phyloP scores from a whole-genome alignment of 1,140 invertebrate genomes.

The Wiebesia pumilae region DNA sequence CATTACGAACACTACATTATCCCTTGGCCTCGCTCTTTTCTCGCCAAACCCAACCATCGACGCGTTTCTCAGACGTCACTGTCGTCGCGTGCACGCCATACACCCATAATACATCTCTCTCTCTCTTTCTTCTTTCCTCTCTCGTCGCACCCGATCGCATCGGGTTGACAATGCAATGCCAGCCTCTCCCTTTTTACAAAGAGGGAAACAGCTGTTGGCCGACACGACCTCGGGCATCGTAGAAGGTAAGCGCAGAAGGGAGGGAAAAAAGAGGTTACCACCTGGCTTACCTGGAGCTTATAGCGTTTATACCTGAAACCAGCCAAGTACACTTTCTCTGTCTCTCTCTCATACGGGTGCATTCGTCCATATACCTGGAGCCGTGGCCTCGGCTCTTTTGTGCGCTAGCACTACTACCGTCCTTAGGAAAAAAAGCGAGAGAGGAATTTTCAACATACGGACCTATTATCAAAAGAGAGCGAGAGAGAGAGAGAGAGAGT shows the following conservation, averaged over 20 bases:
- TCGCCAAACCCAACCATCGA: not conserved
- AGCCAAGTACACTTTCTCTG: slow-evolving; percentile 63
- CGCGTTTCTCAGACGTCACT: slow-evolving; percentile 8
- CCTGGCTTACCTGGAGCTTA: slow-evolving; percentile 72
- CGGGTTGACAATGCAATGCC: slow-evolving; percentile 69
- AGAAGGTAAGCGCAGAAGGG: slow-evolving; percentile 54
- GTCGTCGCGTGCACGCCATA: slow-evolving; percentile 39
- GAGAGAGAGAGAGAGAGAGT: not conserved
- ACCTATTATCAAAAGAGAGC: slow-evolving; percentile 4
- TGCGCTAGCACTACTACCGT: slow-evolving; percentile 51
- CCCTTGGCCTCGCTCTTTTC: not conserved
- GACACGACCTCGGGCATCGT: slow-evolving; percentile 54
- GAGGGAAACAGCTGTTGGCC: slow-evolving; percentile 73
- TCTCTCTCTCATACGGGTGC: slow-evolving; percentile 45
- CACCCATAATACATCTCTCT: not conserved
- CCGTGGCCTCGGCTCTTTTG: slow-evolving; percentile 22
- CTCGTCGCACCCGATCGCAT: slow-evolving; percentile 9
- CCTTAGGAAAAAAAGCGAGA: slow-evolving; percentile 53
- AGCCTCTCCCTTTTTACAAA: slow-evolving; percentile 53
- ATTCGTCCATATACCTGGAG: slow-evolving; percentile 8
- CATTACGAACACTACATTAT: slow-evolving; percentile 9
- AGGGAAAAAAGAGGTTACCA: slow-evolving; percentile 68
- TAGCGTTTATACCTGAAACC: slow-evolving; percentile 67
- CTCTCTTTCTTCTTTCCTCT: not conserved
- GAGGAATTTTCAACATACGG: slow-evolving; percentile 55